Evolutionary conservation across 2,113 vertebrate species (phyloP).

Genomic region (Rattus rattus): DNA sequence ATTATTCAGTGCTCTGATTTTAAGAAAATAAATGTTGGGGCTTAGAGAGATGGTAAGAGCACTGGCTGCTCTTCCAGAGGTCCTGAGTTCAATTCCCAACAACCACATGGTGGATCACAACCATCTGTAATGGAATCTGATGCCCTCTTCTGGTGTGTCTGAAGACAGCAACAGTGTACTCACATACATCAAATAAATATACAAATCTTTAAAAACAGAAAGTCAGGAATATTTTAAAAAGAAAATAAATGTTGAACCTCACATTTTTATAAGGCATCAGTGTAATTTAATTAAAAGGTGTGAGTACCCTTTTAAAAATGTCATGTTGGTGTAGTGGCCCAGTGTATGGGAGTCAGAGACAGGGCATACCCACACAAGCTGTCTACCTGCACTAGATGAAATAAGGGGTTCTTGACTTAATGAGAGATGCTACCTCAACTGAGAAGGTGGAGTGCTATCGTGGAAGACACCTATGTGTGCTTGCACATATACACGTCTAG

Average conservation of each 20-base stretch:
- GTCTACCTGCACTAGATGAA: neutral
- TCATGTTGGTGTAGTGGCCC: no score
- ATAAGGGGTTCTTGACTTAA: no score
- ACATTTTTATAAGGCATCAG: conserved; percentile 30
- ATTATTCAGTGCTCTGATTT: conserved; percentile 53
- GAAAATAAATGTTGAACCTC: conserved; percentile 36
- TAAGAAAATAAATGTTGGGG: conserved; percentile 39
- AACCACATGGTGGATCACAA: no score
- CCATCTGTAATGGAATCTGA: no score
- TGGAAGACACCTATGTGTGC: neutral
- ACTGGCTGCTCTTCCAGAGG: no score
- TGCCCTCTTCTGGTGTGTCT: no score
- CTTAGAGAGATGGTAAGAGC: no score
- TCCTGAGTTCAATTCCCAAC: no score
- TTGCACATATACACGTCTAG: neutral
- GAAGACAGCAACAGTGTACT: no score
- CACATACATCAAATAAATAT: no score
- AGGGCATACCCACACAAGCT: neutral
- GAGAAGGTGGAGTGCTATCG: neutral
- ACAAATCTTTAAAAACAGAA: no score
- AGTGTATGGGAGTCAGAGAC: neutral
- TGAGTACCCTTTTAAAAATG: neutral
- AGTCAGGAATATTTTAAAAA: neutral
- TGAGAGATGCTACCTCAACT: neutral
- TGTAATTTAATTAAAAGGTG: conserved; percentile 25